Evolutionary conservation across 2,113 vertebrate genomes (phyloP).

Genomic region (Forbesichthys agassizii): DNA sequence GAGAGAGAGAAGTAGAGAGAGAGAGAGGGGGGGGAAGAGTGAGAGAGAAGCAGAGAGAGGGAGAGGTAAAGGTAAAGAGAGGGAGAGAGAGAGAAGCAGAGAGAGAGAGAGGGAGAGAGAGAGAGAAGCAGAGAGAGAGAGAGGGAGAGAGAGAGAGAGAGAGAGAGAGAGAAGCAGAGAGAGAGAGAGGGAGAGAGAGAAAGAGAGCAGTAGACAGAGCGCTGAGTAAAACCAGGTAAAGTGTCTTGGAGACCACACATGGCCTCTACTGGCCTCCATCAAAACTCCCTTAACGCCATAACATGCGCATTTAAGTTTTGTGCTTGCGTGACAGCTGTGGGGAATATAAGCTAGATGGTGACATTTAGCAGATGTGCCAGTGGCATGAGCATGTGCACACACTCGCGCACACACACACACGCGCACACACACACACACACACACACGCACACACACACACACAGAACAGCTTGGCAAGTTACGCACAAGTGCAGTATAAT

Average conservation of each 20-base stretch:
- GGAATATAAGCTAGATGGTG: constrained; percentile 20
- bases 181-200: neutral
- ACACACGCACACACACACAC: constrained; percentile 7
- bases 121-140: neutral
- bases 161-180: no score
- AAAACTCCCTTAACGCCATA: constrained; percentile 19
- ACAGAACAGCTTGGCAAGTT: constrained; percentile 4
- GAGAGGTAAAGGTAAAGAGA: no score
- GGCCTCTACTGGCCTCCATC: constrained; percentile 11
- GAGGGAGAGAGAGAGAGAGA: neutral
- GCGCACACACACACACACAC: constrained; percentile 14
- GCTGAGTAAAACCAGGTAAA: neutral
- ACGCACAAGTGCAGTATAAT: constrained; percentile 16
- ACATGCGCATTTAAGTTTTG: constrained; percentile 5
- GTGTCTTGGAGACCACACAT: constrained; percentile 28
- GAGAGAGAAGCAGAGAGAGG: no score
- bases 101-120: no score
- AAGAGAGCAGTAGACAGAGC: no score
- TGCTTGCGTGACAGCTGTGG: constrained; percentile 24
- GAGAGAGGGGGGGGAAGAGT: no score
- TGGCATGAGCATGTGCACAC: constrained; percentile 5
- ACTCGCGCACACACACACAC: constrained; percentile 16
- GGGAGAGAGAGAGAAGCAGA: no score
- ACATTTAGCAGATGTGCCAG: constrained; percentile 49
- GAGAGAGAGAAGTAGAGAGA: no score